Evolutionary conservation across 2,888 invertebrate genomes (phyloP), one percentile per base, ranked within the genome.

Genomic region (Epiblema foenella): DNA sequence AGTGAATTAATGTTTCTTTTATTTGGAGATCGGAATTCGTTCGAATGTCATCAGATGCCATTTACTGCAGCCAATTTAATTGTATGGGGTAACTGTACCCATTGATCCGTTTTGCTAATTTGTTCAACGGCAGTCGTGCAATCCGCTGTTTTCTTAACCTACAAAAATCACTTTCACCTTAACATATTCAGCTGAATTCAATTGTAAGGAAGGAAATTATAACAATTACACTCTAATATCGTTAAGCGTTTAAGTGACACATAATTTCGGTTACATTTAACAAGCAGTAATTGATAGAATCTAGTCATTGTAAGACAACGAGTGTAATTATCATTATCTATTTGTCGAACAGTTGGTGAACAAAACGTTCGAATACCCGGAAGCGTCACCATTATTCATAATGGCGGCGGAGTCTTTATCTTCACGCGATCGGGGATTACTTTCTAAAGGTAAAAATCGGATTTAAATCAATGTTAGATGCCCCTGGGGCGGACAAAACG

Each of bases 351-450:
- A 79, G 78, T 76, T 77, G 77, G 75, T 73, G 77, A 77, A 76
- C 76, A 79, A 62, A 74, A 75, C 81, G 76, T 81, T 79, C 79
- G 77, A 78, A 79, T 79, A 79, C 80, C 85, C 85, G 85, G 85
- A 86, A 85, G 84, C 83, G 75, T 72, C 72, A 74, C 70, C 75
- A 80, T 82, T 80, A 81, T 75, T 67, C 46, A 49, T 73, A 72
- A 75, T 74, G 64, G 69, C 68, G 63, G 73, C 66, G 4, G 52
- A 66, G 64, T 73, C 65, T 81, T 84, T 83, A 85, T 79, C 78
- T 73, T 78, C 85, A 85, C 82, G 85, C 85, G 75, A 83, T 79
- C 74, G 69, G 60, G 64, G 51, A 79, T 75, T 72, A 79, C 85
- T 85, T 85, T 85, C 84, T 84, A 83, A 82, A 78, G 72, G 60